Evolutionary conservation across 2,113 vertebrate genomes (phyloP).

Genomic region (Alces alces): DNA sequence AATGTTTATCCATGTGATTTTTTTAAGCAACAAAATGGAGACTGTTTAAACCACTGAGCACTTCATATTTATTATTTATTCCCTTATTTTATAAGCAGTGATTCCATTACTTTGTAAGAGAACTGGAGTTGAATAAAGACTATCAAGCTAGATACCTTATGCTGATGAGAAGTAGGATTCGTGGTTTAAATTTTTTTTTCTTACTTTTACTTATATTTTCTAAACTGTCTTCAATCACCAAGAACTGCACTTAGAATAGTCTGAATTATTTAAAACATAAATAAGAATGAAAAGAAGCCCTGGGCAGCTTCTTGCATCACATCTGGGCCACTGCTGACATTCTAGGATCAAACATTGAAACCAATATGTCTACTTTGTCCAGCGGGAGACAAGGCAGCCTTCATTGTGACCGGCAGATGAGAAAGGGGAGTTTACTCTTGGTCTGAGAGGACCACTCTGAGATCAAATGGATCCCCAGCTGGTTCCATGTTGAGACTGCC

Average conservation of each 20-base stretch:
- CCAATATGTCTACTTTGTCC: neutral
- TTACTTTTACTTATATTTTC: neutral
- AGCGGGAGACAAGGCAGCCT: neutral
- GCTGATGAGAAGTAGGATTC: neutral
- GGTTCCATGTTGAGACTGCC: neutral
- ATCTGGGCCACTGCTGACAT: neutral
- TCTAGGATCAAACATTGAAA: conserved; percentile 24
- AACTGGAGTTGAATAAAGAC: neutral
- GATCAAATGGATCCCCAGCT: neutral
- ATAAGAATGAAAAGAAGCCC: neutral
- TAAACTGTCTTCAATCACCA: neutral
- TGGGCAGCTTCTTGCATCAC: conserved; percentile 1
- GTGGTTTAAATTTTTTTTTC: neutral
- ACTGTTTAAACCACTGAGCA: neutral
- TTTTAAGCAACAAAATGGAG: neutral
- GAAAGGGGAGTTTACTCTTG: conserved; percentile 29
- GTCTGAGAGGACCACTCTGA: neutral
- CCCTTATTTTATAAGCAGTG: neutral
- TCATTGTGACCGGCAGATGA: neutral
- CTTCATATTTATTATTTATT: neutral
- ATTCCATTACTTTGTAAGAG: neutral
- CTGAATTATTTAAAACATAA: conserved; percentile 29
- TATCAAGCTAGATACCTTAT: neutral
- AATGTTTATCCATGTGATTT: neutral
- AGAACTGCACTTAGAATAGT: neutral